phyloP scores from a whole-genome alignment of 2,797 vertebrate genomes.

The Dipus sagitta region DNA sequence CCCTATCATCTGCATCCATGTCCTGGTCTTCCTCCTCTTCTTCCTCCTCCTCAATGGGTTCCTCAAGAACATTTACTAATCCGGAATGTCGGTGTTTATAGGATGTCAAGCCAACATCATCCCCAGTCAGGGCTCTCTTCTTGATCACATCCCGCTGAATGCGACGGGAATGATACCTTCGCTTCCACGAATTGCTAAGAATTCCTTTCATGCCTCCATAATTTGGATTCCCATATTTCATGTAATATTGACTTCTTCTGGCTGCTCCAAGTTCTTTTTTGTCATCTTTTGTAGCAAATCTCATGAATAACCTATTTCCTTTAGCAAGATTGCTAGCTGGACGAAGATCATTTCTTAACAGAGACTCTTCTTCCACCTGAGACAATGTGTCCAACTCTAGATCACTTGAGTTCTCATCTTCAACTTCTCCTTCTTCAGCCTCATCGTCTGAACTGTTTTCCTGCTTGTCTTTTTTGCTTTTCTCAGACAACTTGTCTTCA shows the following conservation, averaged over 20 bases:
- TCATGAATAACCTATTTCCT: slow-evolving; percentile 96
- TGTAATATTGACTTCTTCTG: slow-evolving; percentile 98
- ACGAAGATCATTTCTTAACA: slow-evolving; percentile 95
- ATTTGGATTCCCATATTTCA: slow-evolving; percentile 99
- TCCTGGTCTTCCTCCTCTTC: slow-evolving; percentile 95
- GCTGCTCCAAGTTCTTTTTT: slow-evolving; percentile 97
- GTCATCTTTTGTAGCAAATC: slow-evolving; percentile 98
- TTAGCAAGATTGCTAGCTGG: slow-evolving; percentile 94
- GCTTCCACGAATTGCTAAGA: slow-evolving; percentile 99
- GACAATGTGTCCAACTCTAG: slow-evolving; percentile 93
- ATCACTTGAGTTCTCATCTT: slow-evolving; percentile 89
- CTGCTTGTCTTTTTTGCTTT: slow-evolving; percentile 88
- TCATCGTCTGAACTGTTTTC: slow-evolving; percentile 90
- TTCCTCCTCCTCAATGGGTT: slow-evolving; percentile 92
- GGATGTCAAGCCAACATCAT: slow-evolving; percentile 95
- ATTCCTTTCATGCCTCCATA: slow-evolving; percentile 99
- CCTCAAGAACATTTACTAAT: slow-evolving; percentile 96
- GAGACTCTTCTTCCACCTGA: slow-evolving; percentile 93
- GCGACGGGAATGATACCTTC: slow-evolving; percentile 94
- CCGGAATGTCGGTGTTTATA: slow-evolving; percentile 97
- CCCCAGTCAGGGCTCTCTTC: slow-evolving; percentile 96
- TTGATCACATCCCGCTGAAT: slow-evolving; percentile 96
- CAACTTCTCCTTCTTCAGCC: slow-evolving; percentile 92
- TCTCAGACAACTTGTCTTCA: slow-evolving; percentile 85
- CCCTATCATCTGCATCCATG: slow-evolving; percentile 96